phyloP scores from a whole-genome alignment of 1,140 invertebrate species.

The Mactra quadrangularis region DNA sequence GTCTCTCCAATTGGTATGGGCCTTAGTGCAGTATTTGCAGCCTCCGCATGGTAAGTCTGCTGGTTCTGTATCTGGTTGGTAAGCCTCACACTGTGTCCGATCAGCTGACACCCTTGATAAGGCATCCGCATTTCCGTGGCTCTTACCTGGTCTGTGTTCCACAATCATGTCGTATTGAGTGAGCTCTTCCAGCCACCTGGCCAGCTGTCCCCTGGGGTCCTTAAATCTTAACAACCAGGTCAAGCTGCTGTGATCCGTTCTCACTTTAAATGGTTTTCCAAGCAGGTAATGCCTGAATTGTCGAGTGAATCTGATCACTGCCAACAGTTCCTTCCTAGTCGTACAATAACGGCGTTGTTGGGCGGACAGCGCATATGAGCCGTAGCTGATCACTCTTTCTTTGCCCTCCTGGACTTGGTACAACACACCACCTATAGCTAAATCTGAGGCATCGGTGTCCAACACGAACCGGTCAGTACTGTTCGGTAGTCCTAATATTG shows the following conservation, averaged over 20 bases:
- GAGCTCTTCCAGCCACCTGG: slow-evolving; percentile 36
- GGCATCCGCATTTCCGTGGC: slow-evolving; percentile 49
- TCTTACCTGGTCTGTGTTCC: neutral
- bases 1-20: neutral
- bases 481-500: slow-evolving; percentile 11
- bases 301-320: slow-evolving; percentile 44
- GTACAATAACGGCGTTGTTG: slow-evolving; percentile 20
- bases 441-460: neutral
- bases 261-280: slow-evolving; percentile 25
- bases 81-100: neutral
- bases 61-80: neutral
- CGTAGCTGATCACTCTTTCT: slow-evolving; percentile 2
- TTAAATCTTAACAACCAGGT: slow-evolving; percentile 53
- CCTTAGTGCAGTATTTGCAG: slow-evolving; percentile 23
- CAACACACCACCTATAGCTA: neutral
- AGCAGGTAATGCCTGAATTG: slow-evolving; percentile 46
- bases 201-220: slow-evolving; percentile 19
- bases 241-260: slow-evolving; percentile 52
- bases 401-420: slow-evolving; percentile 6
- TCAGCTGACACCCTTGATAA: slow-evolving; percentile 9
- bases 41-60: slow-evolving; percentile 36
- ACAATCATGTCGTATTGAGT: slow-evolving; percentile 35
- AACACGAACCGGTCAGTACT: neutral
- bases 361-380: neutral
- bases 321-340: slow-evolving; percentile 43